Percentiles rank a stretch among this genome's conserved stretches.
Conservation (phyloP, 2,113 vertebrate species). For the Columba janthina region DNA sequence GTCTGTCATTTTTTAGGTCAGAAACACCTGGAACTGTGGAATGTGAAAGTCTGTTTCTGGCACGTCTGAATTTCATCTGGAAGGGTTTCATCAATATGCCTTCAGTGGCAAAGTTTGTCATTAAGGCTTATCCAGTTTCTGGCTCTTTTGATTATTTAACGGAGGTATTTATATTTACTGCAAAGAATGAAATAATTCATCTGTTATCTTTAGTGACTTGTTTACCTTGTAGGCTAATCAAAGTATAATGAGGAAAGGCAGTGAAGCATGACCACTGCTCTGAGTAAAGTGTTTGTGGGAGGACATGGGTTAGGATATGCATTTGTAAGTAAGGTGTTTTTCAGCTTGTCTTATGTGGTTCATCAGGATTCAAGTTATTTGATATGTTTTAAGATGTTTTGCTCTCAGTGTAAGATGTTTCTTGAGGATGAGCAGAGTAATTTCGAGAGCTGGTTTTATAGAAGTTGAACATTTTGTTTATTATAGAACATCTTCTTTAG, state of each 20-base stretch:
- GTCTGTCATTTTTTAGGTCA: conserved; percentile 60
- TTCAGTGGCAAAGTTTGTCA: conserved; percentile 93
- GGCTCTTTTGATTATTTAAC: conserved; percentile 90
- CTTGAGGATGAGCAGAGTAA: not conserved
- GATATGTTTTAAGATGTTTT: not conserved
- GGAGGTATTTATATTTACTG: conserved; percentile 78
- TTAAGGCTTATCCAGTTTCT: conserved; percentile 94
- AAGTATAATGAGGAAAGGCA: not conserved
- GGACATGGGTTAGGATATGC: not conserved
- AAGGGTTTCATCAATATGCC: conserved; percentile 97
- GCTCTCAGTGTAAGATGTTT: not conserved
- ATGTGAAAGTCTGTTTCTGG: conserved; percentile 89
- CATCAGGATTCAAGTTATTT: not conserved
- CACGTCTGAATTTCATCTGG: conserved; percentile 89
- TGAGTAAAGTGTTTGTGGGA: not conserved
- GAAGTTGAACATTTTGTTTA: not conserved
- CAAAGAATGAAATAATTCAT: not conserved
- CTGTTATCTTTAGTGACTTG: not conserved
- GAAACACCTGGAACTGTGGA: conserved; percentile 83
- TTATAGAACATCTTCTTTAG: not conserved
- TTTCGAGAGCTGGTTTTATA: not conserved
- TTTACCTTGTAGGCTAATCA: not conserved
- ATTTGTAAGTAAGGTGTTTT: not conserved
- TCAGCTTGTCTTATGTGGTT: not conserved
- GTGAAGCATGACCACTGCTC: not conserved